Conservation (phyloP, 1,140 invertebrate genomes). For the Glossosoma conforme region DNA sequence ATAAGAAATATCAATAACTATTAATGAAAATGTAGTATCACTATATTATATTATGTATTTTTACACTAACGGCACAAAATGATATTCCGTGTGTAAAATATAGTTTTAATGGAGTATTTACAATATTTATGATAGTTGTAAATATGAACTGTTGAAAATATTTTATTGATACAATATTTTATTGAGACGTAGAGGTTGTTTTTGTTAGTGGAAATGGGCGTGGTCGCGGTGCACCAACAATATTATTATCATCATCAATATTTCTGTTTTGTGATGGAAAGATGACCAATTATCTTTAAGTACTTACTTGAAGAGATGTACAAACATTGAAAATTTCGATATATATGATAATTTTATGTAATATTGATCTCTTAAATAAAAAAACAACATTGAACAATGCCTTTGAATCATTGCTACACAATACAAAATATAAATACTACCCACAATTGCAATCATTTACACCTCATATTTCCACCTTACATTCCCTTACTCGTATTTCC, state of each 20-base stretch:
- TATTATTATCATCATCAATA: background rate
- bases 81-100: background rate
- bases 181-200: background rate
- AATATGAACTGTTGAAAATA: background rate
- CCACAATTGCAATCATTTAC: too few relatives aligned
- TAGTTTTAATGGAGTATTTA: background rate
- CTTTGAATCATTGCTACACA: background rate
- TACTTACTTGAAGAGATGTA: conserved; percentile 4
- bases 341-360: background rate
- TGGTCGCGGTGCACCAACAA: background rate
- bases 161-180: conserved; percentile 1
- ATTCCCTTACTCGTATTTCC: too few relatives aligned
- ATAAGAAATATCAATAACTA: background rate
- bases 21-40: too few relatives aligned
- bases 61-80: conserved; percentile 7
- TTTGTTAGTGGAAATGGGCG: background rate
- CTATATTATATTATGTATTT: conserved; percentile 3
- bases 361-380: conserved; percentile 23
- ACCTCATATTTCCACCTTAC: too few relatives aligned
- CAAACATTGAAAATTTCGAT: background rate
- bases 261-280: conserved; percentile 1
- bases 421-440: background rate
- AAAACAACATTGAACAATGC: conserved; percentile 3
- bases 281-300: conserved; percentile 20
- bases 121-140: background rate